Conservation (phyloP, 2,113 vertebrate species). For the Pollachius pollachius region DNA sequence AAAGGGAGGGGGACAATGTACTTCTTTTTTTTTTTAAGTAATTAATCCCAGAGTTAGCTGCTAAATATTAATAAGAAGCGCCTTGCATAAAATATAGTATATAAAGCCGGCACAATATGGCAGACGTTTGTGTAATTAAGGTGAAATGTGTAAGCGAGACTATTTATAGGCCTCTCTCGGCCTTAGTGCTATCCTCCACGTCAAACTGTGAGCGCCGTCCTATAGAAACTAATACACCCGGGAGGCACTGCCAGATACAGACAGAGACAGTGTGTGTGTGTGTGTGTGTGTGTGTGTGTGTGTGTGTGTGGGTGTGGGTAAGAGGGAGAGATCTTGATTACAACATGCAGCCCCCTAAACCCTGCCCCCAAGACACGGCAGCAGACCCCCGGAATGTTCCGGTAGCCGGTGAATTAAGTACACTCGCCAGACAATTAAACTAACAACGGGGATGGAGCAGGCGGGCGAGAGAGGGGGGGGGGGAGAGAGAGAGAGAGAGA, state of each 20-base stretch:
- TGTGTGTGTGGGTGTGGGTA: neutral
- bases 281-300: neutral
- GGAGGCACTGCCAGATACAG: neutral
- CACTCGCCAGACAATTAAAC: slow-evolving; percentile 53
- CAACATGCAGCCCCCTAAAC: slow-evolving; percentile 38
- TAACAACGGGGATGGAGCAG: slow-evolving; percentile 38
- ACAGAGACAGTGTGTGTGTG: too few relatives aligned
- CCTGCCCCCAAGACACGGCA: slow-evolving; percentile 44
- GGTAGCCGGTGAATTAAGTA: slow-evolving; percentile 47
- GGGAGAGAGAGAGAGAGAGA: neutral
- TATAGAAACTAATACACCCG: slow-evolving; percentile 17
- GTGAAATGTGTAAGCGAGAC: slow-evolving; percentile 86
- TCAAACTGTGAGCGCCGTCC: slow-evolving; percentile 68
- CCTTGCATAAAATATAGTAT: slow-evolving; percentile 96
- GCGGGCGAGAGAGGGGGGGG: too few relatives aligned
- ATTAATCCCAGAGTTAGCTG: slow-evolving; percentile 98
- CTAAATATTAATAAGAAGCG: slow-evolving; percentile 98
- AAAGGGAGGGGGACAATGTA: slow-evolving; percentile 82
- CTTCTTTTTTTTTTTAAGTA: slow-evolving; percentile 89
- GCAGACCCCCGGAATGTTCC: slow-evolving; percentile 21
- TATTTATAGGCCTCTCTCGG: slow-evolving; percentile 80
- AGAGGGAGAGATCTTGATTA: slow-evolving; percentile 10
- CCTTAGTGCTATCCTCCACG: slow-evolving; percentile 47
- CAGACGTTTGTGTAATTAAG: slow-evolving; percentile 91
- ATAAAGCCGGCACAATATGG: slow-evolving; percentile 88